Percentiles rank a stretch among this genome's conserved stretches.
phyloP scores from a whole-genome alignment of 2,888 invertebrate genomes.

The Copidosoma aretas region DNA sequence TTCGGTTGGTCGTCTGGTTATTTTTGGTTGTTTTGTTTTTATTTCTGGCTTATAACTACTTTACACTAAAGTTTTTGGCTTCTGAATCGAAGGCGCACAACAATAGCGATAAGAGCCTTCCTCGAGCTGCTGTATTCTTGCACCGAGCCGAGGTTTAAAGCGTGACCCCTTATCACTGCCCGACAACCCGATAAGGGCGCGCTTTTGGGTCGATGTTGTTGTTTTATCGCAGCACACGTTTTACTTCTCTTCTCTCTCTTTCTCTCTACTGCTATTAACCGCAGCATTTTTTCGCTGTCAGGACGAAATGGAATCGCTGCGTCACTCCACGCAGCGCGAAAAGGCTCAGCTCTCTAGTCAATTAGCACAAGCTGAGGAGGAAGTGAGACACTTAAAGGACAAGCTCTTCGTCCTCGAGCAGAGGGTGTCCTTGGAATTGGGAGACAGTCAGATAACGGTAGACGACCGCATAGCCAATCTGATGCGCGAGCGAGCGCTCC shows the following conservation, averaged over 20 bases:
- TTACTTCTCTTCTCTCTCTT: background rate
- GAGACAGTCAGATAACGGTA: constrained; percentile 61
- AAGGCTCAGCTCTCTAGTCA: constrained; percentile 73
- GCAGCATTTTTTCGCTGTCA: constrained; percentile 58
- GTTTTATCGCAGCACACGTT: background rate
- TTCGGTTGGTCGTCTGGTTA: no score
- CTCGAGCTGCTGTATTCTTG: no score
- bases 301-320: constrained; percentile 80
- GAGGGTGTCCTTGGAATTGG: constrained; percentile 56
- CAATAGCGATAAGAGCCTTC: no score
- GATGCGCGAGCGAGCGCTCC: constrained; percentile 70
- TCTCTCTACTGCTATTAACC: background rate
- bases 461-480: constrained; percentile 68
- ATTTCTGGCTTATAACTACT: no score
- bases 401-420: constrained; percentile 66
- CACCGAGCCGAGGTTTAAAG: background rate
- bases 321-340: constrained; percentile 77
- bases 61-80: background rate
- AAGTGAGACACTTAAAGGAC: constrained; percentile 75
- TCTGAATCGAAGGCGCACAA: background rate
- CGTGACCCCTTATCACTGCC: background rate
- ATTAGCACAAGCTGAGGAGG: constrained; percentile 77
- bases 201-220: constrained; percentile 10
- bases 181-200: background rate
- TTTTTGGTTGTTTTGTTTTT: no score